A percentile compares a stretch with the other conserved stretches of the same genome.
These are phyloP conservation scores for Siniperca knerii DNA, from an alignment of 2,113 vertebrate species.

Conservation along the genomic window DNA sequence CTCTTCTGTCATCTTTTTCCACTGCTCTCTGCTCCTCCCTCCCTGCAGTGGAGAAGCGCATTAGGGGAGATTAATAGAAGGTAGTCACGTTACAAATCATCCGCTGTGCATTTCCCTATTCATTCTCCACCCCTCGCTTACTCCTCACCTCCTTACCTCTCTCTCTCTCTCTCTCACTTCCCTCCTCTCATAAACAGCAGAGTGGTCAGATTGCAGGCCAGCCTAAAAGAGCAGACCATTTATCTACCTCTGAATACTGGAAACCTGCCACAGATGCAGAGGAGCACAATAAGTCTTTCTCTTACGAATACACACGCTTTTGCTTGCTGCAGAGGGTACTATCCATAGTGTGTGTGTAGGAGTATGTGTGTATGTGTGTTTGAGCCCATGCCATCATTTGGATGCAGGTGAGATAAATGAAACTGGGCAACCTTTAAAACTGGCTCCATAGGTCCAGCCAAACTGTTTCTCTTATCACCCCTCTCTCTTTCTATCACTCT, in stretches of 20 bases:
- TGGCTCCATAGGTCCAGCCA: constrained; percentile 40
- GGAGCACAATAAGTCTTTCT: constrained; percentile 69
- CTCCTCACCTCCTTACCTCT: constrained; percentile 48
- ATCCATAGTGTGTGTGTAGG: constrained; percentile 16
- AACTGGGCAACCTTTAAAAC: constrained; percentile 58
- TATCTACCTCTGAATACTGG: constrained; percentile 70
- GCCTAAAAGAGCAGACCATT: constrained; percentile 62
- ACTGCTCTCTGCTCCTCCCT: constrained; percentile 28
- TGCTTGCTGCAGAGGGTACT: constrained; percentile 34
- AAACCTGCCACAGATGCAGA: constrained; percentile 73
- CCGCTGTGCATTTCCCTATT: constrained; percentile 68
- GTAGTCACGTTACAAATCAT: constrained; percentile 78
- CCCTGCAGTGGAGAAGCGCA: constrained; percentile 48
- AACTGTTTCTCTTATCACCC: constrained; percentile 45
- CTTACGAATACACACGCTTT: constrained; percentile 50
- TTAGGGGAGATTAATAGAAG: constrained; percentile 76
- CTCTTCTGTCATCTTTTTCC: constrained; percentile 25
- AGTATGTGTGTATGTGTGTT: constrained; percentile 30
- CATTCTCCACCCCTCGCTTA: constrained; percentile 56
- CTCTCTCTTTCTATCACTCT: neutral
- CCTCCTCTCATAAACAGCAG: constrained; percentile 63
- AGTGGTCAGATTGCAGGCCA: constrained; percentile 62
- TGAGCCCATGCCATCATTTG: constrained; percentile 51
- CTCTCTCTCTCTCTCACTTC: constrained; percentile 17
- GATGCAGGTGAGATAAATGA: constrained; percentile 55